Percentiles rank a stretch among this genome's conserved stretches.
These are phyloP conservation scores for Podarcis cretensis DNA, from an alignment of 2,113 vertebrate species.

Conservation along the genomic window DNA sequence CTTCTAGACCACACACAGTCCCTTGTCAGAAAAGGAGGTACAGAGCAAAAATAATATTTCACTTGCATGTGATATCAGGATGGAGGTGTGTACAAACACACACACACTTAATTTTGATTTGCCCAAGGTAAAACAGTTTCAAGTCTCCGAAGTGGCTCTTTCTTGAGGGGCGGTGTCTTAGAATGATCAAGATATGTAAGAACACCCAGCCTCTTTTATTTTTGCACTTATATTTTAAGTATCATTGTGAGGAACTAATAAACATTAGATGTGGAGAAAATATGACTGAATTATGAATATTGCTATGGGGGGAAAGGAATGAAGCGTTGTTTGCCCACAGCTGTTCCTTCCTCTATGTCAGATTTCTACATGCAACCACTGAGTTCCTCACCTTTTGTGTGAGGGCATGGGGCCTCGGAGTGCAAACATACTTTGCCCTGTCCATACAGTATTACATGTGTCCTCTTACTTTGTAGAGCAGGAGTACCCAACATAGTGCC, in stretches of 20 bases:
- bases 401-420: no score
- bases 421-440: not conserved
- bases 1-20: not conserved
- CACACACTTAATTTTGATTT: not conserved
- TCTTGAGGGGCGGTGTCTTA: not conserved
- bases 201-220: not conserved
- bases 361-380: not conserved
- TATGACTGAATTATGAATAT: not conserved
- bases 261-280: not conserved
- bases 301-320: not conserved
- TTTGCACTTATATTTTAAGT: not conserved
- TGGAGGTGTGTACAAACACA: not conserved
- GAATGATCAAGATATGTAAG: not conserved
- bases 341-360: not conserved
- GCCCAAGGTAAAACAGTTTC: not conserved
- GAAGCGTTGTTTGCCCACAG: not conserved
- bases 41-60: not conserved
- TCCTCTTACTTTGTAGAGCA: not conserved
- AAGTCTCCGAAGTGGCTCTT: not conserved
- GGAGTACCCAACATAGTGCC: no score
- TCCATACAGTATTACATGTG: not conserved
- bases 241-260: not conserved
- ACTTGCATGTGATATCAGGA: not conserved
- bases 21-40: not conserved
- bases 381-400: not conserved